Base-by-base conservation (phyloP, 2,113 vertebrate genomes). In the Austrofundulus limnaeus region DNA sequence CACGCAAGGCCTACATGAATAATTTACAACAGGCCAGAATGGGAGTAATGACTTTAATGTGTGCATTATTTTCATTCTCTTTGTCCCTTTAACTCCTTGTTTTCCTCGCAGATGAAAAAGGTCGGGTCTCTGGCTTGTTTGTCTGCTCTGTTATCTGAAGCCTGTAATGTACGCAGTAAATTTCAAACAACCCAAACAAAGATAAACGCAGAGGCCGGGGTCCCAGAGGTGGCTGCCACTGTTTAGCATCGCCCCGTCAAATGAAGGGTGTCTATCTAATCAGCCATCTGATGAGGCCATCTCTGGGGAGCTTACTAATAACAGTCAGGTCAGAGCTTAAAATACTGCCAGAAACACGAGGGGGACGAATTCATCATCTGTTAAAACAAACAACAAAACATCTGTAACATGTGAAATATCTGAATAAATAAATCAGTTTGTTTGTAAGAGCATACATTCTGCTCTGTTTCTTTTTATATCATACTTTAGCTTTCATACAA, bases 201-300 rank as follows among this genome's bases (percentile, higher is more conserved):
- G 85, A 89, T 80, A 91, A 90, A 90, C 74, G 85, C 72, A 59
- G 60, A 60, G 81, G 69, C 57, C 57, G 61, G 50, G 68, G 65
- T 82, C 79, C 75, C 83, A 78, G 85, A 84, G 87, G 80, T 75
- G 78, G 60, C 63, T 66, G 74, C 0, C 49, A 79, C 85, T 92
- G 91, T 77, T 90, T 61, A 90, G 77, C 79, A 85, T 91, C 87
- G 89, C 79, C 80, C 76, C 46, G 83, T 87, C 78, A 84, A 88
- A 88, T 70, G 72, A 77, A 59, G 72, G 70, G 78, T 75, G 82
- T 89, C 87, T 83, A 90, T 89, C 89, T 89, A 86, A 90, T 90
- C 89, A 85, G 71, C 79, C 71, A 92, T 91, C 88, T 82, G 88
- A 89, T 84, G 75, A 83, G 83, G 77, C 63, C 75, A 76, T 85